Conservation (phyloP, 2,113 vertebrate species). For the Lamprologus lemairii region DNA sequence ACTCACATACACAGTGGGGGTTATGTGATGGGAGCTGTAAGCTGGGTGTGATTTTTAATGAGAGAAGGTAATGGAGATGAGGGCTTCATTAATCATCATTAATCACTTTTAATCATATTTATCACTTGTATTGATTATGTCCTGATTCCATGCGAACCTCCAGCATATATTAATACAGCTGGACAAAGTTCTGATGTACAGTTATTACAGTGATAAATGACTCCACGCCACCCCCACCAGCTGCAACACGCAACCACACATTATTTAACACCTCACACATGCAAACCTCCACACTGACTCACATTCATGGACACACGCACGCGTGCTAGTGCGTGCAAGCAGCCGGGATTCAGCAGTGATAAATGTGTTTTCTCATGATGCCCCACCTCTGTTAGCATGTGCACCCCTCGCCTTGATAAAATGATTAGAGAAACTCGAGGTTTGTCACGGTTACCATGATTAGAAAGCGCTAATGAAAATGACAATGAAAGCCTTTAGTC, state of each 20-base stretch:
- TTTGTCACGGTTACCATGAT: constrained; percentile 70
- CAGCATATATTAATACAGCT: constrained; percentile 64
- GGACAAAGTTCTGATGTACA: constrained; percentile 64
- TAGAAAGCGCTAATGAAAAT: constrained; percentile 67
- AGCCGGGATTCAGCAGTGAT: constrained; percentile 16
- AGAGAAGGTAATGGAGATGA: constrained; percentile 52
- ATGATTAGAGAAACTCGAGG: constrained; percentile 68
- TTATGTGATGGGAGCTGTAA: constrained; percentile 11
- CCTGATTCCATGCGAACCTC: constrained; percentile 52
- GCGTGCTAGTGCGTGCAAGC: background rate
- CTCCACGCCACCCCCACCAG: constrained; percentile 6
- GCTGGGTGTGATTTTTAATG: constrained; percentile 47
- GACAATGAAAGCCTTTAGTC: constrained; percentile 51
- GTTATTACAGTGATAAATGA: constrained; percentile 71
- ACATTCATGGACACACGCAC: background rate
- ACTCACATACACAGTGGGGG: background rate
- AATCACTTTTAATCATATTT: constrained; percentile 77
- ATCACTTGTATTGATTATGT: constrained; percentile 77
- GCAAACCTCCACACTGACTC: background rate
- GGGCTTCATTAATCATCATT: constrained; percentile 73
- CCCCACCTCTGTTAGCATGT: constrained; percentile 63
- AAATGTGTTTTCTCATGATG: constrained; percentile 63
- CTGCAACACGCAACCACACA: constrained; percentile 35
- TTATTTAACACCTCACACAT: constrained; percentile 34
- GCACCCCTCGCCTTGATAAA: constrained; percentile 62